phyloP scores from a whole-genome alignment of 2,797 vertebrate genomes.

The Poeciliopsis gracilis region DNA sequence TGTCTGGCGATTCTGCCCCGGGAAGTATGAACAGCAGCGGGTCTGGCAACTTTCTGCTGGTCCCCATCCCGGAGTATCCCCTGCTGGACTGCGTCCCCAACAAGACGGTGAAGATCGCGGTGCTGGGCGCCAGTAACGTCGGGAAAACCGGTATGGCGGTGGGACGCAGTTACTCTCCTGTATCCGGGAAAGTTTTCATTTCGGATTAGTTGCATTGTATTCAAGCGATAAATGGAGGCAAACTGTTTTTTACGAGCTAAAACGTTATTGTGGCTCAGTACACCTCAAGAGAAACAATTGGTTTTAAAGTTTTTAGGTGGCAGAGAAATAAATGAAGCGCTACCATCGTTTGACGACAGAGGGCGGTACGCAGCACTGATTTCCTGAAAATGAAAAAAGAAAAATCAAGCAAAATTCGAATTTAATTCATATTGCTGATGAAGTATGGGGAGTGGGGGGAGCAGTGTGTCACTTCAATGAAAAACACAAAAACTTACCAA shows the following conservation, averaged over 20 bases:
- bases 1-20: conserved; percentile 71
- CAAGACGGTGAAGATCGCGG: conserved; percentile 92
- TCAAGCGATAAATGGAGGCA: neutral
- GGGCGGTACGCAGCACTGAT: conserved; percentile 30
- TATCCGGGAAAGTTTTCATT: neutral
- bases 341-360: conserved; percentile 4
- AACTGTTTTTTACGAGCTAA: neutral
- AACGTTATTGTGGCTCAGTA: neutral
- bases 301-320: neutral
- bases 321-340: neutral
- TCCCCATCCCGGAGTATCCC: conserved; percentile 91
- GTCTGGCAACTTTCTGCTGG: conserved; percentile 89
- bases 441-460: neutral
- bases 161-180: neutral
- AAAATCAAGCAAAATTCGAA: neutral
- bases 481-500: no score
- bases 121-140: conserved; percentile 89
- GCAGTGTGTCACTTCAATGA: neutral
- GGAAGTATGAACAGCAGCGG: conserved; percentile 87
- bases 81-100: conserved; percentile 85
- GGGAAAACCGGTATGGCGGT: conserved; percentile 88
- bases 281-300: neutral
- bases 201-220: neutral
- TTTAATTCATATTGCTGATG: neutral
- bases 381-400: neutral